These are phyloP conservation scores for Scotopteryx bipunctaria DNA, from an alignment of 2,888 invertebrate genomes.

Conservation along the genomic window DNA sequence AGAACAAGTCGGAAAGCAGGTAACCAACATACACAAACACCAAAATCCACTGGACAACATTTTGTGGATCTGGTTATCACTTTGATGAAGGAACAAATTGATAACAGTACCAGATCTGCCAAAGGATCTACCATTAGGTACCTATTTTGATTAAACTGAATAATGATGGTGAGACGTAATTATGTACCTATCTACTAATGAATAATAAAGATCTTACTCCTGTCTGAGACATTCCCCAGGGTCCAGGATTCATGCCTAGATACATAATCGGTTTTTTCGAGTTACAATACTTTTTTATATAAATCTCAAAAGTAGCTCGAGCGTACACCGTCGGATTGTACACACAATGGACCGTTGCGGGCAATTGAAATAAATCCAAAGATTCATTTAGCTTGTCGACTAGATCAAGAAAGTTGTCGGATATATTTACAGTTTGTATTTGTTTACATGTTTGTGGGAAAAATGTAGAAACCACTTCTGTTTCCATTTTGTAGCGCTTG, in stretches of 20 bases:
- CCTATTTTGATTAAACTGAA: too few species aligned
- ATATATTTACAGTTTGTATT: conserved; percentile 35
- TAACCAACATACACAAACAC: too few species aligned
- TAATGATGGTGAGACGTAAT: background rate
- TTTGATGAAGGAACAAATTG: too few species aligned
- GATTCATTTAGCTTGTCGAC: conserved; percentile 68
- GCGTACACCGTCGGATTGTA: conserved; percentile 96
- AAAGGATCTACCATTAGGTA: too few species aligned
- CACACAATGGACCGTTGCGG: conserved; percentile 84
- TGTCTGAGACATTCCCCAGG: conserved; percentile 98
- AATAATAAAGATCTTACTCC: conserved; percentile 84
- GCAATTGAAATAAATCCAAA: conserved; percentile 74
- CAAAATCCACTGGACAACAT: too few species aligned
- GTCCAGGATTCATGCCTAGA: conserved; percentile 98
- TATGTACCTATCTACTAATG: background rate
- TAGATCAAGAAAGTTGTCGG: conserved; percentile 60
- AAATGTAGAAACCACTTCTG: conserved; percentile 62
- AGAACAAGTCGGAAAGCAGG: too few species aligned
- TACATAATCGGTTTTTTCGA: conserved; percentile 89
- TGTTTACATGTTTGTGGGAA: conserved; percentile 41
- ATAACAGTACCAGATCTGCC: too few species aligned
- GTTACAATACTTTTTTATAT: conserved; percentile 87
- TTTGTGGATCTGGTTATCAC: too few species aligned
- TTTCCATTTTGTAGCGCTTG: conserved; percentile 47
- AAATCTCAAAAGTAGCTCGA: conserved; percentile 88